Base-by-base conservation (phyloP, 2,888 invertebrate species). In the Lasioglossum zephyrum region DNA sequence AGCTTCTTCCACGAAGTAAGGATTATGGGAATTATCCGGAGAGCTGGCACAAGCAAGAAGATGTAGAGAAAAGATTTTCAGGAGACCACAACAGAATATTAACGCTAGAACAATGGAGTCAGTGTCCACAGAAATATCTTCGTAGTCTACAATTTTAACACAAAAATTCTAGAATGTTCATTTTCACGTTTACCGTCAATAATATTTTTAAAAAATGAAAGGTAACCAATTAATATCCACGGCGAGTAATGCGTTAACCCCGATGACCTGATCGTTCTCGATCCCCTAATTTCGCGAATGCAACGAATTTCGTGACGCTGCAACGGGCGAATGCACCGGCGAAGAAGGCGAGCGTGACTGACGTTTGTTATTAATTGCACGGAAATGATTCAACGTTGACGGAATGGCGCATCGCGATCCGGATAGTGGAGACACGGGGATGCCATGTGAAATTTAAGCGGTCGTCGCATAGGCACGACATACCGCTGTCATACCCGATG, bases 361-460 rank as follows among this genome's bases (percentile, higher is more conserved):
- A 47, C 36, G 41, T 78, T 26, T 11, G 73, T 18, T 31, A 72
- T 83, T 83, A 75, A 83, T 84, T 44, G 73, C 47, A 63, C 53
- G 47, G 41, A 70, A 44, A 73, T 76, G 70, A 73, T 85, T 78
- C n/a, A 72, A 78, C 77, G 81, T 53, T 69, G 60, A 31, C 39
- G 66, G 66, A 49, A 76, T 85, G 69, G 69, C 73, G 49, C 77
- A 13, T n/a, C 63, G 49, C 57, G 84, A 82, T 47, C 70, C 66
- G 41, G 47, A 76, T 74, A 69, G 60, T n/a, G n/a, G 57, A 70
- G 76, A 18, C 31, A 63, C 76, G 31, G 66, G 36, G 79, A 89
- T 87, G 84, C 83, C 81, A 82, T 81, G 70, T 86, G 86, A 90
- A 85, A 90, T 90, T 90, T 88, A 90, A 73, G 77, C 85, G 84